phyloP scores from a whole-genome alignment of 2,888 invertebrate species.

The Synergus laeviventris region DNA sequence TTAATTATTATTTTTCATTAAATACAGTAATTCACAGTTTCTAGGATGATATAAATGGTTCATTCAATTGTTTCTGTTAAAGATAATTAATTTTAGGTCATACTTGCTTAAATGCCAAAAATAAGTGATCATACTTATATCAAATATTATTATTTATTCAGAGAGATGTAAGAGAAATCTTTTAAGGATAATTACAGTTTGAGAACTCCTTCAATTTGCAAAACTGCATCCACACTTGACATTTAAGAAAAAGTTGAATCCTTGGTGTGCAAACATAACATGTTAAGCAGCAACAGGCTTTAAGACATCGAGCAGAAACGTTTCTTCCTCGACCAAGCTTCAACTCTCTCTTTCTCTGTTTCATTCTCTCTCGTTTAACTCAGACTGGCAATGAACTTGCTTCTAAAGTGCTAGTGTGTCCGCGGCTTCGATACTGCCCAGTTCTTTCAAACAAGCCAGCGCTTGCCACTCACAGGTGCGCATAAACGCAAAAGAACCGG shows the following conservation, averaged over 20 bases:
- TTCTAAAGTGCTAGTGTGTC: conserved; percentile 66
- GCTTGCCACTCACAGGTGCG: conserved; percentile 48
- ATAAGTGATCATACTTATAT: no score
- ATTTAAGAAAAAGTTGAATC: neutral
- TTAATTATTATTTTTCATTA: no score
- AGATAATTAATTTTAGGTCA: no score
- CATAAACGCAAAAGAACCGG: conserved; percentile 41
- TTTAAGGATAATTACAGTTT: neutral
- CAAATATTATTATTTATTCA: no score
- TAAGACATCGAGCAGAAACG: conserved; percentile 14
- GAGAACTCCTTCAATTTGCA: neutral
- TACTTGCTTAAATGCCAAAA: no score
- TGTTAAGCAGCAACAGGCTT: no score
- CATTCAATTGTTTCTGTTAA: no score
- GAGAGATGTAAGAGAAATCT: neutral
- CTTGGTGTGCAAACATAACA: neutral
- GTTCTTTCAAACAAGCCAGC: conserved; percentile 52
- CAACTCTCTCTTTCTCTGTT: conserved; percentile 58
- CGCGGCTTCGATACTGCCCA: conserved; percentile 68
- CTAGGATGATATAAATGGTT: no score
- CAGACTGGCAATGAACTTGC: conserved; percentile 74
- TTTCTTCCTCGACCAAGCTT: conserved; percentile 43
- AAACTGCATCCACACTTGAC: neutral
- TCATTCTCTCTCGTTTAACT: conserved; percentile 56
- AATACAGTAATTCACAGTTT: no score